phyloP scores from a whole-genome alignment of 1,140 invertebrate genomes.

The Neodiprion pinetum region DNA sequence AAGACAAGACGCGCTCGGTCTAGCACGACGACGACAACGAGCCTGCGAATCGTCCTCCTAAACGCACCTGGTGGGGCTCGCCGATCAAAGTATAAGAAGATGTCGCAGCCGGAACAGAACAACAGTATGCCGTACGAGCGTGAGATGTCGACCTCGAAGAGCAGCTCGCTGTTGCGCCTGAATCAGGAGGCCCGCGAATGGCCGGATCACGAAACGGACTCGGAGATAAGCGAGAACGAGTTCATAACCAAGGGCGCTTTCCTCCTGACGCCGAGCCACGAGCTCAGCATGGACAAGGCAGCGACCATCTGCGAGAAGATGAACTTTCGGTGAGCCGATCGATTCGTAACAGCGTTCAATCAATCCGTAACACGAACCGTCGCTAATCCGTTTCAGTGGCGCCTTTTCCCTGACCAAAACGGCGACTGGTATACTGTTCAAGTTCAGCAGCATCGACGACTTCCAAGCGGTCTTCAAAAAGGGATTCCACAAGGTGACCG shows the following conservation, averaged over 20 bases:
- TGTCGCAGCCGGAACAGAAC: constrained; percentile 45
- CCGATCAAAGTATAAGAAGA: constrained; percentile 47
- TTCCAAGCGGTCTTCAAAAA: constrained; percentile 86
- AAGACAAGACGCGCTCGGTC: background rate
- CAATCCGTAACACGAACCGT: constrained; percentile 24
- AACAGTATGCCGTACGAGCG: constrained; percentile 50
- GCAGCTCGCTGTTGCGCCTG: constrained; percentile 45
- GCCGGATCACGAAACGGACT: constrained; percentile 55
- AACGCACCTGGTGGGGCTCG: too few species aligned
- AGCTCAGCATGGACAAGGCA: constrained; percentile 82
- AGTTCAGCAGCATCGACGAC: constrained; percentile 84
- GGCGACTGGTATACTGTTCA: constrained; percentile 86
- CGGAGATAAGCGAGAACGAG: constrained; percentile 53
- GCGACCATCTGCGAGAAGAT: constrained; percentile 87
- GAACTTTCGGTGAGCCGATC: constrained; percentile 68
- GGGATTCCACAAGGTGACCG: constrained; percentile 84
- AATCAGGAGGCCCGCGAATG: constrained; percentile 47
- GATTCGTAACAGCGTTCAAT: too few species aligned
- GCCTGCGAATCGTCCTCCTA: too few species aligned
- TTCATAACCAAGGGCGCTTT: constrained; percentile 74
- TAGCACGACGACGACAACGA: too few species aligned
- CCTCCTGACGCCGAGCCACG: constrained; percentile 81
- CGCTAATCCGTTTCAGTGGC: constrained; percentile 61
- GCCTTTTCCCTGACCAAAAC: constrained; percentile 85
- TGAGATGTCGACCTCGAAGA: constrained; percentile 55